phyloP scores from a whole-genome alignment of 2,113 vertebrate species.

The Columbina picui region DNA sequence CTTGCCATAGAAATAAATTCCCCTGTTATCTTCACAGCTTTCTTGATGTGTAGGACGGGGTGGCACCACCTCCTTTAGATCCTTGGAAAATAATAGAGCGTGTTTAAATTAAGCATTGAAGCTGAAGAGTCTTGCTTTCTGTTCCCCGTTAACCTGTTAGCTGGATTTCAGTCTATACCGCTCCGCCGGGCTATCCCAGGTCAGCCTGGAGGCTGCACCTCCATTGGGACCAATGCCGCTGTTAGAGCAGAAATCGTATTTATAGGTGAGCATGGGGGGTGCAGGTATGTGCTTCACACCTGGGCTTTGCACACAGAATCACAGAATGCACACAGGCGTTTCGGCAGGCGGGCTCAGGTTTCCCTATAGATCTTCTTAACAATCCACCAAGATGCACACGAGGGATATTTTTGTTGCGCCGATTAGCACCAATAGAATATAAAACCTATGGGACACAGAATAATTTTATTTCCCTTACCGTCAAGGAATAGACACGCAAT shows the following conservation, averaged over 20 bases:
- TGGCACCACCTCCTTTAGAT: neutral
- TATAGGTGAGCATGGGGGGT: rapidly evolving
- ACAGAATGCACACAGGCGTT: neutral
- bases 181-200: neutral
- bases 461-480: neutral
- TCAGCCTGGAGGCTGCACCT: neutral
- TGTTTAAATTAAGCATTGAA: neutral
- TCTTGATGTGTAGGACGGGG: neutral
- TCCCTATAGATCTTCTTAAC: rapidly evolving
- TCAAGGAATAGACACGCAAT: neutral
- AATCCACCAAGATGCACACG: neutral
- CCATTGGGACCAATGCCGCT: rapidly evolving
- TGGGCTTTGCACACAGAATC: neutral
- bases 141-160: neutral
- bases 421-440: neutral
- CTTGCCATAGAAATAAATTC: neutral
- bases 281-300: neutral
- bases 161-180: neutral
- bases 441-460: neutral
- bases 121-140: neutral
- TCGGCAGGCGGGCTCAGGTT: neutral
- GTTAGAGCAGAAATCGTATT: rapidly evolving
- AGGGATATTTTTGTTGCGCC: neutral
- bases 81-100: neutral
- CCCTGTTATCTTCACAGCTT: neutral